These are phyloP conservation scores for Catalaphyllia jardinei DNA, from an alignment of 64 coral and sea anemone genomes.

Conservation along the genomic window DNA sequence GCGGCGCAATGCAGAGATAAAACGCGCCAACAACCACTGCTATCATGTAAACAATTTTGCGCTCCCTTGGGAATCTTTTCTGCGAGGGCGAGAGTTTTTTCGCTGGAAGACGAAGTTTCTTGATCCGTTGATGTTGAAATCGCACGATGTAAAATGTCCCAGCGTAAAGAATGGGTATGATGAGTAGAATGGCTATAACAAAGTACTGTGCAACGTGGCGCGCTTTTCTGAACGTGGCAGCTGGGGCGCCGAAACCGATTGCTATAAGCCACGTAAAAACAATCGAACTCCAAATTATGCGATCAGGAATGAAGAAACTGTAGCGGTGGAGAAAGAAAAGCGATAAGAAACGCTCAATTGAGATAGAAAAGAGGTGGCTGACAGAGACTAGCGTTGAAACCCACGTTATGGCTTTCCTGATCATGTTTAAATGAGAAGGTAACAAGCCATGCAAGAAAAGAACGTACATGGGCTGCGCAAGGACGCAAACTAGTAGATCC, in stretches of 20 bases:
- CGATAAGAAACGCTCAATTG: constrained; percentile 81
- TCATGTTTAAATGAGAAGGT: constrained; percentile 7
- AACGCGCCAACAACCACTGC: constrained; percentile 79
- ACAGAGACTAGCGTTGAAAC: constrained; percentile 64
- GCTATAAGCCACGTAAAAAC: constrained; percentile 63
- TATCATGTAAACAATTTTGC: constrained; percentile 65
- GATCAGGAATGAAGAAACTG: constrained; percentile 37
- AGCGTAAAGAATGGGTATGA: constrained; percentile 53
- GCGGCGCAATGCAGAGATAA: constrained; percentile 75
- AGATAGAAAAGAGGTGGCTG: constrained; percentile 76
- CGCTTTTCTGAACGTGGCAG: constrained; percentile 51
- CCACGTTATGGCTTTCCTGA: constrained; percentile 69
- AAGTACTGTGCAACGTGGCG: constrained; percentile 72
- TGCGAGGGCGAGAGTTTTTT: constrained; percentile 5
- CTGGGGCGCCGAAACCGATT: constrained; percentile 56
- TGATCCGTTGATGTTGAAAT: constrained; percentile 39
- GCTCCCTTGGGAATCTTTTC: constrained; percentile 57
- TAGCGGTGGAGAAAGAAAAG: constrained; percentile 66
- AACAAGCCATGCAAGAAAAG: constrained; percentile 37
- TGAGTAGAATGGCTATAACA: constrained; percentile 55
- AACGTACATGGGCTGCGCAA: constrained; percentile 84
- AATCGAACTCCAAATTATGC: constrained; percentile 36
- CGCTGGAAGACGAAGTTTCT: neutral
- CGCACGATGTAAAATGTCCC: constrained; percentile 60
- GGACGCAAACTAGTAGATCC: constrained; percentile 61